Base-by-base conservation (phyloP, 2,797 vertebrate species). In the Champsocephalus gunnari region DNA sequence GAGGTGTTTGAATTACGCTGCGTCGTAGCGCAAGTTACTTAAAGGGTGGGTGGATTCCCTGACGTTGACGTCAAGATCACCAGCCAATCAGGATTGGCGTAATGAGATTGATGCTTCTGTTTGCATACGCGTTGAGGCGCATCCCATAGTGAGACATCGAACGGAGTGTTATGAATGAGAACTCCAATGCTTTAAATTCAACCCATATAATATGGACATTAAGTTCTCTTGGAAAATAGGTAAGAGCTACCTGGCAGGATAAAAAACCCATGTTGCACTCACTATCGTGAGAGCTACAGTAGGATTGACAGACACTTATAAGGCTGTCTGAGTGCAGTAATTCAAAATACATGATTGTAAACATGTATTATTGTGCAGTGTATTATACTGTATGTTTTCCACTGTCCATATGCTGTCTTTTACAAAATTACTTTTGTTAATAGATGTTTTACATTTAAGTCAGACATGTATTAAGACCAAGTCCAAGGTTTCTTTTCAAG, bases 391-490 rank as follows among this genome's bases (percentile, higher is more conserved):
- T 68, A 9, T 63, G 45, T 45, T 73, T 53, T 68, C 11, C 9
- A 62, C 32, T 75, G 54, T 19, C 16, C 48, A 13, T 73, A 70
- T 57, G 51, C 17, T 44, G 19, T 44, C 24, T 50, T 21, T 57
- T 13, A 60, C n/a, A 55, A 41, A 62, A 67, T 63, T 16, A 5
- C 24, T 71, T 38, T 34, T 55, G 6, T 58, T 55, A 71, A 64
- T 55, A 24, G 19, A 17, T 62, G 70, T 77, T 73, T 73, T 61
- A 75, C 34, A 75, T 68, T 51, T 34, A 58, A 76, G 67, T 71
- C 24, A 28, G 34, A 5, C 8, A 28, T 54, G 24, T 56, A 50
- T 14, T 43, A 55, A 55, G 21, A 45, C 34, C 34, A 38, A 51
- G 32, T 47, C n/a, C 12, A 64, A 34, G 44, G 21, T 62, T 79